These are phyloP conservation scores for Nasonia oneida DNA, from an alignment of 2,888 invertebrate genomes.

Conservation along the genomic window DNA sequence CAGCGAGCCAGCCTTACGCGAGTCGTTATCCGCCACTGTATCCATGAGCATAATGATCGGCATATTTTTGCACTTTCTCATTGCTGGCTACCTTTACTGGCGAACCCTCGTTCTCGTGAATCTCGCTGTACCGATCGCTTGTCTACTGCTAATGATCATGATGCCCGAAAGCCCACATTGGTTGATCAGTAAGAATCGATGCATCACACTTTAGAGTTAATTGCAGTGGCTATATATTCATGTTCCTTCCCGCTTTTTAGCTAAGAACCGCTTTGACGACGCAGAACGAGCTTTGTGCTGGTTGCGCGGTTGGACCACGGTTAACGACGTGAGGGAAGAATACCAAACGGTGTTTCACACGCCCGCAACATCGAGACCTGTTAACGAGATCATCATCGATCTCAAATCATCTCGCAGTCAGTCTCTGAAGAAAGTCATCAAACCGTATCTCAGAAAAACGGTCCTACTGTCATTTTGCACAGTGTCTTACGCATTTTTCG, in stretches of 20 bases:
- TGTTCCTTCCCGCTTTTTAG: background rate
- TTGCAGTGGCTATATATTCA: background rate
- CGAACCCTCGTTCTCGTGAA: slow-evolving; percentile 29
- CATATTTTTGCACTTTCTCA: slow-evolving; percentile 37
- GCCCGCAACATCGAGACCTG: background rate
- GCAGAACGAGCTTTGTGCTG: slow-evolving; percentile 27
- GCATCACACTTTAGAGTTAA: background rate
- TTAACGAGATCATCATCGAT: background rate
- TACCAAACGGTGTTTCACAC: background rate
- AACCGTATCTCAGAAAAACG: background rate
- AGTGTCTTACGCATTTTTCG: slow-evolving; percentile 37
- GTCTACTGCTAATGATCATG: slow-evolving; percentile 2
- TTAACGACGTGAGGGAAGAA: background rate
- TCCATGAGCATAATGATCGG: slow-evolving; percentile 30
- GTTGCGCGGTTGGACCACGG: slow-evolving; percentile 50
- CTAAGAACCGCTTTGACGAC: slow-evolving; percentile 24
- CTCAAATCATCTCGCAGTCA: no score
- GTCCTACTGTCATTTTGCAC: slow-evolving; percentile 24
- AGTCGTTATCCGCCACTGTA: slow-evolving; percentile 11
- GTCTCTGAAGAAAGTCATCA: background rate
- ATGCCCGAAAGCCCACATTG: slow-evolving; percentile 53
- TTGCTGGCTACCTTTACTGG: slow-evolving; percentile 42
- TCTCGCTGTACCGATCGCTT: background rate
- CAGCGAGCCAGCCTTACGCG: slow-evolving; percentile 34
- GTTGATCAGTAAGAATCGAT: slow-evolving; percentile 43